phyloP scores from a whole-genome alignment of 2,888 invertebrate genomes.

The Chalcis sispes region DNA sequence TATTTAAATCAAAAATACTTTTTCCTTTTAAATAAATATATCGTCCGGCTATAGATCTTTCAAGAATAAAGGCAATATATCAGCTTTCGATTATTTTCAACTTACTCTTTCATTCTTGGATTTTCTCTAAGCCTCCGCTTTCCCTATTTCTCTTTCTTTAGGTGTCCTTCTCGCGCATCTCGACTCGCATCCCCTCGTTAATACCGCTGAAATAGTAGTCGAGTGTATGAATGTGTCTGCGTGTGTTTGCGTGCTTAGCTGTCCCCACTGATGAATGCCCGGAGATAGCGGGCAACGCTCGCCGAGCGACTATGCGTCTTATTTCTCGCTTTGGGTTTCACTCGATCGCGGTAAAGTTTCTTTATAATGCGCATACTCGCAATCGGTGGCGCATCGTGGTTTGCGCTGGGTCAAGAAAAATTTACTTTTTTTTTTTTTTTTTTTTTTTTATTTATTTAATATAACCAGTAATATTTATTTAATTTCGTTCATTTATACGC shows the following conservation, averaged over 20 bases:
- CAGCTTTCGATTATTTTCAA: slow-evolving; percentile 23
- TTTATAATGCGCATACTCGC: not conserved
- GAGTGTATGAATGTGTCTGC: slow-evolving; percentile 56
- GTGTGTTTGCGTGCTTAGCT: slow-evolving; percentile 58
- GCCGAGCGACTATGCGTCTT: slow-evolving; percentile 69
- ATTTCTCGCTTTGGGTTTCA: slow-evolving; percentile 64
- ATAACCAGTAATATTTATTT: too few species aligned
- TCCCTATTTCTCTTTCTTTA: too few species aligned
- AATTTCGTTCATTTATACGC: too few species aligned
- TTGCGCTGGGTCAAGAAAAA: too few species aligned
- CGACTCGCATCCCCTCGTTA: slow-evolving; percentile 53
- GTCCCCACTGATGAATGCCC: slow-evolving; percentile 71
- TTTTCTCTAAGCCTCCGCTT: too few species aligned
- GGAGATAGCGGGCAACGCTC: slow-evolving; percentile 68
- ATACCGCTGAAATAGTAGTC: slow-evolving; percentile 59
- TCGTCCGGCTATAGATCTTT: too few species aligned
- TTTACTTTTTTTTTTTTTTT: too few species aligned
- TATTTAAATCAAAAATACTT: too few species aligned
- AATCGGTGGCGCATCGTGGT: not conserved
- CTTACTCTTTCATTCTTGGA: slow-evolving; percentile 20
- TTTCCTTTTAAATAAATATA: too few species aligned
- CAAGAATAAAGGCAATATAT: too few species aligned
- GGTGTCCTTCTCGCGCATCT: not conserved
- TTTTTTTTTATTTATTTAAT: too few species aligned
- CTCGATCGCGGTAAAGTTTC: slow-evolving; percentile 42